phyloP scores from a whole-genome alignment of 37 sponge, comb jelly and placozoan genomes.

The Crambe crambe region DNA sequence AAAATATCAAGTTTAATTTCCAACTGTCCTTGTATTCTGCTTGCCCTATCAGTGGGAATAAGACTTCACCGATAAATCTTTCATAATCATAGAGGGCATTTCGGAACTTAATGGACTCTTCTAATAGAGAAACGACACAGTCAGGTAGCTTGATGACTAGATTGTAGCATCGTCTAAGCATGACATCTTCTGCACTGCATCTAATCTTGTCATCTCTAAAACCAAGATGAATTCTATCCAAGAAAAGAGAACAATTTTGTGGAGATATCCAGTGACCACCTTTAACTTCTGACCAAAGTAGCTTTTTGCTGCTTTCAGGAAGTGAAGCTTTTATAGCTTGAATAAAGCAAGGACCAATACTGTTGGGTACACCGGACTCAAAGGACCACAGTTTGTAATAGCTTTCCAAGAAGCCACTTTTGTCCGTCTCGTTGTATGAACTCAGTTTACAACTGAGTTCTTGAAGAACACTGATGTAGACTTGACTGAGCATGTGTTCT shows the following conservation, averaged over 20 bases:
- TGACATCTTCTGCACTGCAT: conserved; percentile 16
- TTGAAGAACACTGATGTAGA: conserved; percentile 29
- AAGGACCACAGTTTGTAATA: conserved; percentile 52
- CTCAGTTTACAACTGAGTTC: not conserved
- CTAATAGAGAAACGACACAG: not conserved
- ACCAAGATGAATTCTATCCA: too few species aligned
- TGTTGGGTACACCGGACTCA: not conserved
- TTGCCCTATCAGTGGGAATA: conserved; percentile 24
- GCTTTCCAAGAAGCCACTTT: conserved; percentile 10
- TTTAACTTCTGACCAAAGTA: conserved; percentile 50
- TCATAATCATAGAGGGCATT: conserved; percentile 12
- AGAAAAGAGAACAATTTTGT: conserved; percentile 19
- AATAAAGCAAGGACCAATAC: not conserved
- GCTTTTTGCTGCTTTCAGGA: not conserved
- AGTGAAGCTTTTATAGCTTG: not conserved
- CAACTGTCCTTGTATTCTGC: conserved; percentile 14
- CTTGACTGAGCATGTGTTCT: conserved; percentile 33
- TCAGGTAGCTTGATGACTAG: conserved; percentile 29
- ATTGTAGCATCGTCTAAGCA: conserved; percentile 3
- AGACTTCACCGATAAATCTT: conserved; percentile 31
- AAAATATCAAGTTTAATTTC: conserved; percentile 6
- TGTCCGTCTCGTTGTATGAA: not conserved
- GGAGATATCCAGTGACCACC: conserved; percentile 50
- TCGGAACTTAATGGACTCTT: not conserved
- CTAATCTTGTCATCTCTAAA: too few species aligned